Evolutionary conservation across 2,113 vertebrate genomes (phyloP).

Genomic region (Marcusenius ussheri): DNA sequence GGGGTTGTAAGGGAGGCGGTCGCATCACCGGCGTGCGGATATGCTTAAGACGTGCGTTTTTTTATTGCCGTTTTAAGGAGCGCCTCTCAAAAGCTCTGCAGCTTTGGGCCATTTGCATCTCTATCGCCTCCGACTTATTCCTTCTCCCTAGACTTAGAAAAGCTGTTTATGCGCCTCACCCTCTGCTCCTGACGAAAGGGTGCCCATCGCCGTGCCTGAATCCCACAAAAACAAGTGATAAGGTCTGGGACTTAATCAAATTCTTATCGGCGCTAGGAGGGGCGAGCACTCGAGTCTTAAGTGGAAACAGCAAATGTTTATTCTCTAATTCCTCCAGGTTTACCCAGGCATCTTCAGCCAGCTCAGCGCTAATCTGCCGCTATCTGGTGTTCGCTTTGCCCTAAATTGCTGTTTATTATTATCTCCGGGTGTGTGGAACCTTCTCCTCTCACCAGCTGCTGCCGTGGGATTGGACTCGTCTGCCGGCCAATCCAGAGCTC

Average conservation of each 20-base stretch:
- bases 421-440: constrained; percentile 46
- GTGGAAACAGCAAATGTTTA: constrained; percentile 48
- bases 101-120: background rate
- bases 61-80: background rate
- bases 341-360: constrained; percentile 45
- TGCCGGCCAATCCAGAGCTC: constrained; percentile 54
- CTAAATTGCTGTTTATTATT: constrained; percentile 62
- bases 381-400: constrained; percentile 53
- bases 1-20: background rate
- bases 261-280: constrained; percentile 35
- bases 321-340: constrained; percentile 47
- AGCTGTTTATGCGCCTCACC: constrained; percentile 5
- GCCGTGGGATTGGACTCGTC: constrained; percentile 49
- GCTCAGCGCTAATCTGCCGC: constrained; percentile 48
- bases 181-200: constrained; percentile 12
- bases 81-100: background rate
- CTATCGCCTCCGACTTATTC: background rate
- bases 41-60: constrained; percentile 8
- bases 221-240: constrained; percentile 40
- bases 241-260: constrained; percentile 32
- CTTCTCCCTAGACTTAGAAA: background rate
- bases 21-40: background rate
- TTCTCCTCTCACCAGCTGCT: constrained; percentile 43
- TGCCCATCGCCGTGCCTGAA: constrained; percentile 17
- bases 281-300: constrained; percentile 35